Evolutionary conservation across 2,797 vertebrate species (phyloP).

Genomic region (Oreochromis grahami): DNA sequence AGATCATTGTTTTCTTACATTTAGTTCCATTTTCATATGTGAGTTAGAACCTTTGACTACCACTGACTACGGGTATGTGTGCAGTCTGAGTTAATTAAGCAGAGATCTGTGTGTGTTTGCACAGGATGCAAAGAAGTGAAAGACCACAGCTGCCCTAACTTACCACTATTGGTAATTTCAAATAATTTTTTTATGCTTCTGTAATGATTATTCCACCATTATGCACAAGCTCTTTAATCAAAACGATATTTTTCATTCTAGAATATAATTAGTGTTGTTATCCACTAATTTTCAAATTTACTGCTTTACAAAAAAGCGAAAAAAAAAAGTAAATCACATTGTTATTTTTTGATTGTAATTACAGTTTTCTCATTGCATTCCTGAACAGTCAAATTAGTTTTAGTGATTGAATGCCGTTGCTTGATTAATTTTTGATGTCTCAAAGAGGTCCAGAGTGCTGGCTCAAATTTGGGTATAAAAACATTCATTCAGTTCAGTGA

Average conservation of each 20-base stretch:
- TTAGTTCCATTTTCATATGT: background rate
- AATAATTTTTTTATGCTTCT: background rate
- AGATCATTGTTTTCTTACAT: background rate
- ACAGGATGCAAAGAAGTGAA: background rate
- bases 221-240: background rate
- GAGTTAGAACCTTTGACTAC: background rate
- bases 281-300: background rate
- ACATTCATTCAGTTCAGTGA: background rate
- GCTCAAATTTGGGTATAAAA: background rate
- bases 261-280: background rate
- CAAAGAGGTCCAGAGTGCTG: background rate
- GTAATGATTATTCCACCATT: background rate
- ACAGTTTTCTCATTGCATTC: background rate
- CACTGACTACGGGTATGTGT: background rate
- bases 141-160: background rate
- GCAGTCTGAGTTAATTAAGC: background rate
- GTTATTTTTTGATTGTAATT: background rate
- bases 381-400: background rate
- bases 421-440: background rate
- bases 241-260: fast-evolving
- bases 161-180: background rate
- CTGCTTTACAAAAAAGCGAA: background rate
- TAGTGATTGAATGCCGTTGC: background rate
- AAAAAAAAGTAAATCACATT: background rate
- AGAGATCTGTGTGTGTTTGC: background rate